Base-by-base conservation (phyloP, 2,113 vertebrate species). In the Trachemys scripta region DNA sequence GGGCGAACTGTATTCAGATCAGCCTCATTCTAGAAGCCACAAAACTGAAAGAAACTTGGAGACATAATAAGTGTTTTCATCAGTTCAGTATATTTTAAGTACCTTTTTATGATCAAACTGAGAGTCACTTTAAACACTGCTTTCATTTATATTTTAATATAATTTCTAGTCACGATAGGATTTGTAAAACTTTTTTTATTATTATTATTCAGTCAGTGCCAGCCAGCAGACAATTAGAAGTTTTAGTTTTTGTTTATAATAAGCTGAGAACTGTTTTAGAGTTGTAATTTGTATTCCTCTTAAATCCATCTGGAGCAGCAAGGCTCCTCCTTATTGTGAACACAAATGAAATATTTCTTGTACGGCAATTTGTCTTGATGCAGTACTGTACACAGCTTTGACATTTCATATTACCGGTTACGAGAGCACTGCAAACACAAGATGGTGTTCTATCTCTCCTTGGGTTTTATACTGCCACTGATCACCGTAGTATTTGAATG, bases 401-500 rank as follows among this genome's bases (percentile, higher is more conserved):
- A 82, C 17, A 13, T 17, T 2, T 82, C 87, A 69, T 85, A 62
- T 76, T 5, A 10, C 89, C 47, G 65, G 8, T 84, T 87, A 78
- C 2, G 22, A 59, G 86, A 76, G 13, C n/a, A 38, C 19, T 76
- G 25, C 6, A 78, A 35, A 35, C 17, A 78, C 51, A 5, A 27
- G 5, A 2, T 82, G 31, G 42, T 83, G 35, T 76, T 91, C 42
- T 78, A 20, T 76, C 25, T 54, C 85, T 90, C 25, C 91, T 38
- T 54, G 78, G 29, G 10, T 89, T 92, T 87, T 45, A 72, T 79
- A n/a, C 3, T 7, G 85, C 3, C 87, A 17, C 13, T 20, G 45
- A 14, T 88, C 50, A 17, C 27, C 0, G 0, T 3, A 1, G 1
- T 91, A 79, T 88, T 54, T n/a, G 47, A 57, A 11, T 54, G 22